phyloP scores from a whole-genome alignment of 2,797 vertebrate genomes.

The Phrynocephalus forsythii region DNA sequence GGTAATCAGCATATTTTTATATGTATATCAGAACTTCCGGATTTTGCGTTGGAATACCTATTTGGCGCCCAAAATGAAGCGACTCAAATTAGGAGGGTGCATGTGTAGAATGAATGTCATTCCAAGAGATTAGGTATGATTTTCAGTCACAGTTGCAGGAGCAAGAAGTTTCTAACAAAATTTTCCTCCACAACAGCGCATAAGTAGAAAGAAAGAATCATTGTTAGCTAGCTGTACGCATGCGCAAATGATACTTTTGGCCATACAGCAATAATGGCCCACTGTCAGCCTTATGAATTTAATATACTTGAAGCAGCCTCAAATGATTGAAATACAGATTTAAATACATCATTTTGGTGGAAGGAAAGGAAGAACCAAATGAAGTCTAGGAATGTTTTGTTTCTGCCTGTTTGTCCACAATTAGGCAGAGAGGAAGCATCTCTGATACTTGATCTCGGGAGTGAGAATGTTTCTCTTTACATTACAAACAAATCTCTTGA shows the following conservation, averaged over 20 bases:
- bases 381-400: background rate
- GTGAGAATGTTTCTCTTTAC: background rate
- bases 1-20: background rate
- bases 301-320: background rate
- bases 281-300: background rate
- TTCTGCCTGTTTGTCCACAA: background rate
- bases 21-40: background rate
- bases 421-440: background rate
- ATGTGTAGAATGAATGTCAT: background rate
- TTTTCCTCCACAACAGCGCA: too few relatives aligned
- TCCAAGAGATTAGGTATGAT: background rate
- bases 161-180: too few relatives aligned
- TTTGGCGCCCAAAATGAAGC: background rate
- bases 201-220: too few relatives aligned
- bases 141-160: too few relatives aligned
- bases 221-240: too few relatives aligned
- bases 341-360: background rate
- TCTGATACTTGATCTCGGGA: background rate
- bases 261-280: background rate
- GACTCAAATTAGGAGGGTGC: background rate
- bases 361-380: background rate
- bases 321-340: background rate
- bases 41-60: background rate
- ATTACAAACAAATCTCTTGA: background rate
- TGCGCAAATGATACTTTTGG: background rate